phyloP scores from a whole-genome alignment of 2,797 vertebrate species.

The Alfaro cultratus region DNA sequence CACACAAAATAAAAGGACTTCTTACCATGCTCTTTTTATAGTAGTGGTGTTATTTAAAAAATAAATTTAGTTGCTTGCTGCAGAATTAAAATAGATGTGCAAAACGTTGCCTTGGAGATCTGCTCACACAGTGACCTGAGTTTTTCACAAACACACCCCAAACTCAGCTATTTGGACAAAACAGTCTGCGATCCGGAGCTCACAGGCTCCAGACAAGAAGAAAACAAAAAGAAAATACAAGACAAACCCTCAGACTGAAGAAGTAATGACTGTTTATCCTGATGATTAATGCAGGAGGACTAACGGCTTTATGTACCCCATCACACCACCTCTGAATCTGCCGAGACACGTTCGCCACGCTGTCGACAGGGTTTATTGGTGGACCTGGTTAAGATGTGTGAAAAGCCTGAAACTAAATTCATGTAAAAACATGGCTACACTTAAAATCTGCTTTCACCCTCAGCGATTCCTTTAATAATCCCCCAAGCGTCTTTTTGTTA shows the following conservation, averaged over 20 bases:
- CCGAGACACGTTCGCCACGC: not conserved
- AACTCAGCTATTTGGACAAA: not conserved
- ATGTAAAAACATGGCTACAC: not conserved
- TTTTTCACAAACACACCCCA: constrained; percentile 1
- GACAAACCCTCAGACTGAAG: constrained; percentile 7
- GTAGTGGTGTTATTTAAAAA: not conserved
- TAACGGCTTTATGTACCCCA: not conserved
- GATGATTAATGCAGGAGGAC: not conserved
- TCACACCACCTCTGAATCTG: constrained; percentile 1
- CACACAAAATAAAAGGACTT: not conserved
- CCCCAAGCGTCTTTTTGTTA: not conserved
- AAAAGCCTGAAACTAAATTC: not conserved
- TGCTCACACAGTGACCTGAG: not conserved
- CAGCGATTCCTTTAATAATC: not conserved
- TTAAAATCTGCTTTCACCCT: not conserved
- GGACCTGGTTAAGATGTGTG: not conserved
- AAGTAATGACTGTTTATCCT: constrained; percentile 4
- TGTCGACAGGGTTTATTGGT: not conserved
- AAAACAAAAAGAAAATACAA: not conserved
- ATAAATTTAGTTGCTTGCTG: not conserved
- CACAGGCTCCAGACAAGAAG: not conserved
- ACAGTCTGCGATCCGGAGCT: not conserved
- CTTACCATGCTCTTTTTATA: not conserved
- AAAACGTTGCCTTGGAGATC: not conserved
- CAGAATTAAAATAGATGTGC: not conserved